Evolutionary conservation across 2,888 invertebrate genomes (phyloP).

Genomic region (Standfussiana lucernea): DNA sequence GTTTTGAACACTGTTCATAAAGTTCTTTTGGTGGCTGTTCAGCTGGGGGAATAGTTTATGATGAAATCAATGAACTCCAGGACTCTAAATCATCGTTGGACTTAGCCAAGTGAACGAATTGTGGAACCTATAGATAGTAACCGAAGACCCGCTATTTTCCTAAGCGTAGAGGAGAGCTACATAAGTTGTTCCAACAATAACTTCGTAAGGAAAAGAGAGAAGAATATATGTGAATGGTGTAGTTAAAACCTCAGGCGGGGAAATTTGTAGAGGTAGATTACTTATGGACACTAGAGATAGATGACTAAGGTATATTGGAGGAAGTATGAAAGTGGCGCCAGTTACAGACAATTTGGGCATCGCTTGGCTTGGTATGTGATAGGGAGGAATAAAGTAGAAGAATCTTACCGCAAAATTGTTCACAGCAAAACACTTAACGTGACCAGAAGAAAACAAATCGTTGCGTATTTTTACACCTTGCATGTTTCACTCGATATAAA

Average conservation of each 20-base stretch:
- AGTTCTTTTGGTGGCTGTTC: constrained; percentile 72
- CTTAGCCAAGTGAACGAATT: background rate
- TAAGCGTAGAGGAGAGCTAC: background rate
- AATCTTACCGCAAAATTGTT: constrained; percentile 75
- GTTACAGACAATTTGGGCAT: background rate
- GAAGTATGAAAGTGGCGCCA: background rate
- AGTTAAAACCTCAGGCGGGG: background rate
- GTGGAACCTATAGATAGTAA: background rate
- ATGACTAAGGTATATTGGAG: background rate
- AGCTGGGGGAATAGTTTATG: constrained; percentile 54
- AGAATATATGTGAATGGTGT: background rate
- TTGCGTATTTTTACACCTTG: constrained; percentile 64
- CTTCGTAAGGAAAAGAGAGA: background rate
- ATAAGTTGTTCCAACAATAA: background rate
- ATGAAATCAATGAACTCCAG: background rate
- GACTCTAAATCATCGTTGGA: background rate
- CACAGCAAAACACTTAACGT: constrained; percentile 72
- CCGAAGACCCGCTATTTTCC: background rate
- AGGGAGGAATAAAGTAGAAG: background rate
- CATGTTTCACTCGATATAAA: constrained; percentile 47
- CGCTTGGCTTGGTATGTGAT: background rate
- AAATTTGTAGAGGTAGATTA: background rate
- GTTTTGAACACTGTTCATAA: constrained; percentile 79
- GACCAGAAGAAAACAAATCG: constrained; percentile 69
- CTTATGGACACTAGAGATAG: background rate